Conservation (phyloP, 35 echinoderm and acorn worm species). For the Chiridota heheva region DNA sequence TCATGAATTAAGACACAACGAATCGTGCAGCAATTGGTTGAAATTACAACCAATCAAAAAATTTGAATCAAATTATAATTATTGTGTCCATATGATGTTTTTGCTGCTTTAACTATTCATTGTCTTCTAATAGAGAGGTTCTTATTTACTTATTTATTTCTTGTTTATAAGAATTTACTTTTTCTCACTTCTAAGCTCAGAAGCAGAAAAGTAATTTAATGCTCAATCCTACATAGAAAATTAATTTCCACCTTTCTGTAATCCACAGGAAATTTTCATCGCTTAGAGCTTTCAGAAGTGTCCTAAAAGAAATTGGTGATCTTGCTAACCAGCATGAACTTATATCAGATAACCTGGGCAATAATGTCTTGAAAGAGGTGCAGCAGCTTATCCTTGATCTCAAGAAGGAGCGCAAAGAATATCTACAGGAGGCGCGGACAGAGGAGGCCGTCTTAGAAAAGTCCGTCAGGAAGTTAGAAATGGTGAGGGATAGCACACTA, state of each 20-base stretch:
- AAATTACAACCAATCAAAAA: too few relatives aligned
- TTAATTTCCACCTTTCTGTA: not conserved
- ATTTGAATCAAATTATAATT: too few relatives aligned
- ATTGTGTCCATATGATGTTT: too few relatives aligned
- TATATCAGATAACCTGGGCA: constrained; percentile 44
- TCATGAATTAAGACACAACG: too few relatives aligned
- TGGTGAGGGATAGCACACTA: constrained; percentile 41
- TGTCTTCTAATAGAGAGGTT: too few relatives aligned
- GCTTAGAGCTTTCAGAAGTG: constrained; percentile 51
- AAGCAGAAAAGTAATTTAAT: too few relatives aligned
- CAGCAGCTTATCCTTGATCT: constrained; percentile 52
- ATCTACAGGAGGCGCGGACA: constrained; percentile 56
- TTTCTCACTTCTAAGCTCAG: too few relatives aligned
- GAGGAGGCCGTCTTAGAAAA: constrained; percentile 63
- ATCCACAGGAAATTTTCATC: constrained; percentile 51
- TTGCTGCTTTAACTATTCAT: too few relatives aligned
- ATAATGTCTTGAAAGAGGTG: constrained; percentile 70
- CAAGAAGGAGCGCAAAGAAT: constrained; percentile 72
- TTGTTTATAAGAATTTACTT: too few relatives aligned
- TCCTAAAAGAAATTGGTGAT: constrained; percentile 65
- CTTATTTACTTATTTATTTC: too few relatives aligned
- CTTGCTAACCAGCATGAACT: constrained; percentile 90
- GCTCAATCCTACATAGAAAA: too few relatives aligned
- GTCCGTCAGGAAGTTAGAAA: constrained; percentile 78
- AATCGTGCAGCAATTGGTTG: too few relatives aligned